These are phyloP conservation scores for Australoheros scitulus DNA, from an alignment of 2,113 vertebrate species.

Conservation along the genomic window DNA sequence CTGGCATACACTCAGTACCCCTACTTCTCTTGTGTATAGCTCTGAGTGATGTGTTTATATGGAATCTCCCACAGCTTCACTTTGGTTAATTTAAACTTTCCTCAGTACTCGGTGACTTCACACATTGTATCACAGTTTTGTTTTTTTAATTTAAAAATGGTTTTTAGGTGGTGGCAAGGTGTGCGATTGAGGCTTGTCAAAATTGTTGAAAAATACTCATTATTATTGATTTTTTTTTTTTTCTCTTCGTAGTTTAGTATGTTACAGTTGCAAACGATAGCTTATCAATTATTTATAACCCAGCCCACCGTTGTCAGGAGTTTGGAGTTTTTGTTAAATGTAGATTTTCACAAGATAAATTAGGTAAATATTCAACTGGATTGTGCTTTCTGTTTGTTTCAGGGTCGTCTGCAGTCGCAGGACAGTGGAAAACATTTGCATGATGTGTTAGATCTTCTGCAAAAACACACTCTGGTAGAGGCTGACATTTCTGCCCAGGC, in stretches of 20 bases:
- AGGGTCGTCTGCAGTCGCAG: conserved; percentile 90
- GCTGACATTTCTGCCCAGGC: conserved; percentile 91
- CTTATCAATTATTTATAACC: not conserved
- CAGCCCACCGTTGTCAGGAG: not conserved
- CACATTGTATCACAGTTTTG: not conserved
- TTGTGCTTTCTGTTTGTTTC: conserved; percentile 26
- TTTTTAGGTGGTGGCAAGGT: not conserved
- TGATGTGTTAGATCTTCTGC: conserved; percentile 91
- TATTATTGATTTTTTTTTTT: not conserved
- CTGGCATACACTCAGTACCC: no score
- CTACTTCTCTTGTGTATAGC: not conserved
- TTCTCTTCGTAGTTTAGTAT: not conserved
- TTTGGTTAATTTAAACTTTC: not conserved
- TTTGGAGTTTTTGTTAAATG: not conserved
- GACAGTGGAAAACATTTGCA: conserved; percentile 93
- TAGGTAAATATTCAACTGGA: not conserved
- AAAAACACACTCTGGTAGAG: conserved; percentile 92
- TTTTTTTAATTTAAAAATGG: not conserved
- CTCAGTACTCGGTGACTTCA: not conserved
- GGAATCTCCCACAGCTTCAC: not conserved
- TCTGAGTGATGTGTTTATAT: not conserved
- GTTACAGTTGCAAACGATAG: not conserved
- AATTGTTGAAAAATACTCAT: not conserved
- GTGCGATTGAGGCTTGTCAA: no score
- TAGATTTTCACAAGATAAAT: not conserved